Conservation (phyloP, 2,113 vertebrate genomes). For the Seriola rivoliana region DNA sequence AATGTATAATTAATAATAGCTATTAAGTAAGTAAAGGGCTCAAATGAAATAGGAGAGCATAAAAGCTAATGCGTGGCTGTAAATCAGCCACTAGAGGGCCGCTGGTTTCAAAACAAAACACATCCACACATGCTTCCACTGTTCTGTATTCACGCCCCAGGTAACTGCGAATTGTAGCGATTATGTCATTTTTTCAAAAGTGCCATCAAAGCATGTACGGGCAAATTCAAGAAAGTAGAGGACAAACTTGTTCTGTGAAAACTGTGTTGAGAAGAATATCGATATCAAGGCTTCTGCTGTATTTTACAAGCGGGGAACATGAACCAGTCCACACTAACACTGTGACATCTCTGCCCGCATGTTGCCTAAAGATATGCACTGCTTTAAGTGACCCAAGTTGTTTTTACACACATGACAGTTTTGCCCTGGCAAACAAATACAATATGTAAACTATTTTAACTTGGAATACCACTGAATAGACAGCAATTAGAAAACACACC, state of each 20-base stretch:
- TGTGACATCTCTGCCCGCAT: background rate
- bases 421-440: background rate
- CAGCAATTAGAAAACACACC: background rate
- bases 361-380: background rate
- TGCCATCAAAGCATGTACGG: background rate
- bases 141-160: background rate
- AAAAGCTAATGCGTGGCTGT: background rate
- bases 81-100: conserved; percentile 59
- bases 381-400: background rate
- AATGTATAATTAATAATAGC: background rate
- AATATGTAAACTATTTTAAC: background rate
- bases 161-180: background rate
- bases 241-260: background rate
- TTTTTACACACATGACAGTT: background rate
- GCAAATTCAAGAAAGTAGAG: background rate
- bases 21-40: background rate
- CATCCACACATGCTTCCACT: background rate
- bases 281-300: background rate
- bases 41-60: background rate
- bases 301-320: background rate
- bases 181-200: background rate
- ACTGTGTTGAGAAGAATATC: background rate
- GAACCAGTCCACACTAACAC: background rate
- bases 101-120: conserved; percentile 28
- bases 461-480: background rate